These are phyloP conservation scores for Craseonycteris thonglongyai DNA, from an alignment of 2,113 vertebrate species.

Conservation along the genomic window DNA sequence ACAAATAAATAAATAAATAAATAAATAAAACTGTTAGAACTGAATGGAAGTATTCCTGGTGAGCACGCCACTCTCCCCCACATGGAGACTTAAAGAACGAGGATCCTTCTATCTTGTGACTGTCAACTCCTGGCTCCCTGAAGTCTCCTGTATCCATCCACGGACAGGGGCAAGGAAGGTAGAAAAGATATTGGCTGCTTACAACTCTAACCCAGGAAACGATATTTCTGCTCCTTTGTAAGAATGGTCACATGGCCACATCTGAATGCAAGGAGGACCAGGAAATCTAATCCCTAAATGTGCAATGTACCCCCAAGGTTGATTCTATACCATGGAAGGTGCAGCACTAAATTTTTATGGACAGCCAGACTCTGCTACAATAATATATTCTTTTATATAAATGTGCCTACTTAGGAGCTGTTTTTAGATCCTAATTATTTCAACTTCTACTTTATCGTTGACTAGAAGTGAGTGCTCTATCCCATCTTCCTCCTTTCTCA, in stretches of 20 bases:
- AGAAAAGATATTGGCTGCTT: background rate
- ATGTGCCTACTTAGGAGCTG: background rate
- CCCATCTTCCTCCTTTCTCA: background rate
- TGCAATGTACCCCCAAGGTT: background rate
- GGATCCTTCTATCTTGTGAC: background rate
- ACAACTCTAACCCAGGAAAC: background rate
- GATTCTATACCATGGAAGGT: background rate
- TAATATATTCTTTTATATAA: background rate
- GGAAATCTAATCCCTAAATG: background rate
- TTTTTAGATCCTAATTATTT: background rate
- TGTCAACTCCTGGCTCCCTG: background rate
- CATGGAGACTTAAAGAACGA: background rate
- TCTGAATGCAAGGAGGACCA: background rate
- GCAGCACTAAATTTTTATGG: background rate
- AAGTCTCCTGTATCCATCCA: background rate
- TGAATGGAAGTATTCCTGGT: background rate
- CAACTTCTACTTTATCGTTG: background rate
- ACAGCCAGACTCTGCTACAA: background rate
- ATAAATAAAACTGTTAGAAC: background rate
- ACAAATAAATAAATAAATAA: too few relatives aligned
- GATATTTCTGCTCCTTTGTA: background rate
- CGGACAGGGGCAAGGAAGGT: background rate
- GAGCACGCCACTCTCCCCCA: background rate
- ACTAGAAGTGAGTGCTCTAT: background rate
- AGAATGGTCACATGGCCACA: background rate